Percentiles rank a stretch among this genome's conserved stretches.
Evolutionary conservation across 2,797 vertebrate genomes (phyloP).

Genomic region (Eurystomus glaucurus): DNA sequence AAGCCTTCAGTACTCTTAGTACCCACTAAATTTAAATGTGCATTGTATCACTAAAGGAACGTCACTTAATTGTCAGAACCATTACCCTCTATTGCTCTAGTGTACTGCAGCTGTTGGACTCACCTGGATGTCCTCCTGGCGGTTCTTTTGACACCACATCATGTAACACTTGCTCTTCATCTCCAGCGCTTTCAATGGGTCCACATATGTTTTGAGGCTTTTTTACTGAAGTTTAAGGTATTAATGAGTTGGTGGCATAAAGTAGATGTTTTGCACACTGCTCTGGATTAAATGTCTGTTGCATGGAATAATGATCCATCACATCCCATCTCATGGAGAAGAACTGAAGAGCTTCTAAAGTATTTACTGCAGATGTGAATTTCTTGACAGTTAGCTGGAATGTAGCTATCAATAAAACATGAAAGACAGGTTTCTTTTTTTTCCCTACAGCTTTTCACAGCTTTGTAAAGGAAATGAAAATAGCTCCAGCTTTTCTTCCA

Average conservation of each 20-base stretch:
- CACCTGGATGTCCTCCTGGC: not conserved
- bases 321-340: not conserved
- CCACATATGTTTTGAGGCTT: not conserved
- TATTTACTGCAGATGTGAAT: not conserved
- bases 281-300: not conserved
- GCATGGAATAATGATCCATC: not conserved
- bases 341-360: constrained; percentile 1
- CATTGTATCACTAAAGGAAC: not conserved
- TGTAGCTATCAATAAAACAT: not conserved
- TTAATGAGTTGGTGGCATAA: not conserved
- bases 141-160: not conserved
- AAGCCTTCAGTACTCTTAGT: not conserved
- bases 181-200: not conserved
- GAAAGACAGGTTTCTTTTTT: not conserved
- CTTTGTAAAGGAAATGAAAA: not conserved
- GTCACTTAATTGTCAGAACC: not conserved
- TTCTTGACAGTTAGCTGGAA: not conserved
- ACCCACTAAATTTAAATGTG: not conserved
- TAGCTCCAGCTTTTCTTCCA: constrained; percentile 6
- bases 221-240: not conserved
- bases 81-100: not conserved
- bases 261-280: not conserved
- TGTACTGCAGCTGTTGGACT: not conserved
- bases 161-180: fast-evolving
- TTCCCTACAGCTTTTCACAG: not conserved